Percentiles rank a stretch among this genome's conserved stretches.
phyloP scores from a whole-genome alignment of 2,797 vertebrate genomes.

The Hybognathus amarus region DNA sequence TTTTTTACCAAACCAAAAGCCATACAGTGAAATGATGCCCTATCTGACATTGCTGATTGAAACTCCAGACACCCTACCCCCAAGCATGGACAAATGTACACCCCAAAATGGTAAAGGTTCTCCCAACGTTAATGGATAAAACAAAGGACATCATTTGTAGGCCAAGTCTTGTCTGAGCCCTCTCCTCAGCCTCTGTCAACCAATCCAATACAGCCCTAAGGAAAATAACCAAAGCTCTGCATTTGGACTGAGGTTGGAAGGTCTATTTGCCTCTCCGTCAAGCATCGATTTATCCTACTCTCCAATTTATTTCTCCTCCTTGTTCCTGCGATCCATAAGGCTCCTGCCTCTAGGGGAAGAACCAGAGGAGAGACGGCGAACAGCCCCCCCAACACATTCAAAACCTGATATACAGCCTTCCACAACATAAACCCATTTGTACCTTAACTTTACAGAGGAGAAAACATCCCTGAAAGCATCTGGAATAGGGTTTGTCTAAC shows the following conservation, averaged over 20 bases:
- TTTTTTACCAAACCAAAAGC: not conserved
- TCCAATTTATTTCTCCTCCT: conserved; percentile 82
- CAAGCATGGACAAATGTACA: conserved; percentile 46
- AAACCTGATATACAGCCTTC: conserved; percentile 56
- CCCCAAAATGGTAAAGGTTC: conserved; percentile 61
- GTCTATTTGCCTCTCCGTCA: conserved; percentile 78
- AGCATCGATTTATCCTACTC: conserved; percentile 83
- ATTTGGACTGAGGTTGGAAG: conserved; percentile 74
- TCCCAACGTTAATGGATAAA: conserved; percentile 73
- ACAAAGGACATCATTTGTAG: conserved; percentile 83
- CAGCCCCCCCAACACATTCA: conserved; percentile 63
- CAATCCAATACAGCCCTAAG: conserved; percentile 79
- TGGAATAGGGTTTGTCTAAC: not conserved
- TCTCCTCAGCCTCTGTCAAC: conserved; percentile 73
- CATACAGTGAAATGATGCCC: not conserved
- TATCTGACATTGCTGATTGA: not conserved
- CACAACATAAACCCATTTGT: conserved; percentile 38
- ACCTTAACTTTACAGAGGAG: conserved; percentile 19
- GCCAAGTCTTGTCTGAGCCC: conserved; percentile 75
- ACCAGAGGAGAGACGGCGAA: conserved; percentile 69
- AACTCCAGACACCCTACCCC: conserved; percentile 24
- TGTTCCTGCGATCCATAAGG: conserved; percentile 74
- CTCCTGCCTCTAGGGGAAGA: conserved; percentile 75
- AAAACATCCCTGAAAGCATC: conserved; percentile 13
- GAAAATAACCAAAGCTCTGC: conserved; percentile 64